Conservation (phyloP, 2,888 invertebrate genomes). For the Gastracanthus pulcherrimus region DNA sequence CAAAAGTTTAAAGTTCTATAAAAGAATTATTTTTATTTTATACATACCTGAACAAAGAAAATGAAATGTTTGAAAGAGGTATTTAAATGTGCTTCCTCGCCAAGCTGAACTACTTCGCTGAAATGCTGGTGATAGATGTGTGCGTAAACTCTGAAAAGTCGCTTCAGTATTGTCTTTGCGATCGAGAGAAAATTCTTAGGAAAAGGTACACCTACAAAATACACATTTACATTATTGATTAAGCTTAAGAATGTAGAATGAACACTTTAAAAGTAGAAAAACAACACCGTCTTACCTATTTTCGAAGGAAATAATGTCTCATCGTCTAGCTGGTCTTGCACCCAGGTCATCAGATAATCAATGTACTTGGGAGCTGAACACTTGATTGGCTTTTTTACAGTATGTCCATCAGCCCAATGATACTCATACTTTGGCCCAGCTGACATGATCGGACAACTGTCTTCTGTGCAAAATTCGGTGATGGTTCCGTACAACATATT, state of each 20-base stretch:
- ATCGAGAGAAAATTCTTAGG: conserved; percentile 98
- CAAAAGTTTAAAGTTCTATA: too few relatives aligned
- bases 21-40: too few relatives aligned
- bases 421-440: conserved; percentile 99
- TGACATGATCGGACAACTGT: conserved; percentile 98
- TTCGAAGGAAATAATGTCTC: conserved; percentile 99
- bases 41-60: conserved; percentile 92
- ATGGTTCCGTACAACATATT: conserved; percentile 99
- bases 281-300: conserved; percentile 83
- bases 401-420: conserved; percentile 99
- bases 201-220: conserved; percentile 91
- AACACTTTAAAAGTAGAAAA: not conserved
- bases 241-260: not conserved
- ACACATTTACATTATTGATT: conserved; percentile 4
- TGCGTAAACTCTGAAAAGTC: conserved; percentile 98
- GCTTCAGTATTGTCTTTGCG: conserved; percentile 98
- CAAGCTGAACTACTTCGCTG: conserved; percentile 96
- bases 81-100: conserved; percentile 99
- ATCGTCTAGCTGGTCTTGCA: conserved; percentile 99
- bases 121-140: conserved; percentile 99
- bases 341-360: conserved; percentile 99
- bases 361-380: conserved; percentile 99
- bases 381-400: conserved; percentile 98
- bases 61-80: conserved; percentile 99
- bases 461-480: conserved; percentile 99